phyloP scores from a whole-genome alignment of 2,797 vertebrate genomes.

The Manis pentadactyla region DNA sequence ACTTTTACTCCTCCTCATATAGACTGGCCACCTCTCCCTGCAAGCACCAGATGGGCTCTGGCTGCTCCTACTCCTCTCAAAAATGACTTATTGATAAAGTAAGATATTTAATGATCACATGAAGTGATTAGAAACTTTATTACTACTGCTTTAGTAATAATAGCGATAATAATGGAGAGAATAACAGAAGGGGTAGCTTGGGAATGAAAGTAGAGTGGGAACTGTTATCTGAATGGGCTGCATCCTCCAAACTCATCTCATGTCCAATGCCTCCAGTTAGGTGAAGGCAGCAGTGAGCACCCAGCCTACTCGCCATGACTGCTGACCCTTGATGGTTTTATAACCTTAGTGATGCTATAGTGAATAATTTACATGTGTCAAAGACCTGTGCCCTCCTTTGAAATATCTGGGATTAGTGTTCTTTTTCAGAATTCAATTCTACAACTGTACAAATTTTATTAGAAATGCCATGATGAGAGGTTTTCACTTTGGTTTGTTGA shows the following conservation, averaged over 20 bases:
- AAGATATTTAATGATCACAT: not conserved
- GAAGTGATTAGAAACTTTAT: not conserved
- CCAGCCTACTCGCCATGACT: rapidly evolving
- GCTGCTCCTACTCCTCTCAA: not conserved
- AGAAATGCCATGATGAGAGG: not conserved
- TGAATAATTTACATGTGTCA: not conserved
- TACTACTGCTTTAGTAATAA: not conserved
- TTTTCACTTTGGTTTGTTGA: not conserved
- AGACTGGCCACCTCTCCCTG: not conserved
- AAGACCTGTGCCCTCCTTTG: not conserved
- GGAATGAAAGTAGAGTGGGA: not conserved
- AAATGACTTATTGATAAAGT: not conserved
- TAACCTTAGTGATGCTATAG: not conserved
- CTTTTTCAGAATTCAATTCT: not conserved
- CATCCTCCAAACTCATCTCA: not conserved
- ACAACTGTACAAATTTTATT: not conserved
- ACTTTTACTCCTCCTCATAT: rapidly evolving
- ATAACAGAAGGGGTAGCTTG: not conserved
- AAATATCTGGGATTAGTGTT: not conserved
- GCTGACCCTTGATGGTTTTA: not conserved
- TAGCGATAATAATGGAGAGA: too few species aligned
- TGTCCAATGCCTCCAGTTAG: not conserved
- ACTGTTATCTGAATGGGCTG: not conserved
- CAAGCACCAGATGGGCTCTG: not conserved
- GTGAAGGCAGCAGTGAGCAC: not conserved